phyloP scores from a whole-genome alignment of 2,888 invertebrate species.

The Cerastis leucographa region DNA sequence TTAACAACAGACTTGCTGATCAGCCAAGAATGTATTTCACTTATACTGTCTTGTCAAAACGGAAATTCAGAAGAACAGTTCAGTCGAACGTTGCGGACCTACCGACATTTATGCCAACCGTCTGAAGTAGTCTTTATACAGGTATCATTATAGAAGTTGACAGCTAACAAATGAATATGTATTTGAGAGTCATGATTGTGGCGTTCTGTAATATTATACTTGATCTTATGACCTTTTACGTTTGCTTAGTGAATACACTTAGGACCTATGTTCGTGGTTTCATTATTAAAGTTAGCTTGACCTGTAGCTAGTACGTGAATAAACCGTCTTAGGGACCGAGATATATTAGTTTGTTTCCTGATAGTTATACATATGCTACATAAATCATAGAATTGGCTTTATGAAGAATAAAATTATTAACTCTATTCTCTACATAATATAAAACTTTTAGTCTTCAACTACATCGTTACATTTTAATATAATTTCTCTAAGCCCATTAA shows the following conservation, averaged over 20 bases:
- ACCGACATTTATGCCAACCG: not conserved
- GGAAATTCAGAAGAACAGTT: not conserved
- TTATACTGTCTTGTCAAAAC: not conserved
- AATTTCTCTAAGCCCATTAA: constrained; percentile 23
- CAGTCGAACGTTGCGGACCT: not conserved
- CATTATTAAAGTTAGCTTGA: constrained; percentile 31
- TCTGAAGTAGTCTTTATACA: constrained; percentile 23
- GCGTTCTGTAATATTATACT: constrained; percentile 55
- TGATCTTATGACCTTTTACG: constrained; percentile 59
- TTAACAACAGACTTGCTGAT: not conserved
- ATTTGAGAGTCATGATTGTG: constrained; percentile 48
- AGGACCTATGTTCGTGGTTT: constrained; percentile 36
- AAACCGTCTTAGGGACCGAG: constrained; percentile 2
- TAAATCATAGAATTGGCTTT: not conserved
- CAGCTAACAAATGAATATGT: constrained; percentile 56
- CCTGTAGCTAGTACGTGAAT: constrained; percentile 11
- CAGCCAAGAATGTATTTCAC: not conserved
- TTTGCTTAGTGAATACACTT: constrained; percentile 32
- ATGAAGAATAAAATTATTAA: constrained; percentile 8
- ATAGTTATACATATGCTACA: not conserved
- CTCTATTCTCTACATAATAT: constrained; percentile 5
- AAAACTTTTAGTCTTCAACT: constrained; percentile 6
- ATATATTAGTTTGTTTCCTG: not conserved
- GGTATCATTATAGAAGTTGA: constrained; percentile 40
- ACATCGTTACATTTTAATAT: constrained; percentile 19